Evolutionary conservation across 2,888 invertebrate species (phyloP), one percentile per base, ranked within the genome.

Genomic region (Amorpha juglandis): DNA sequence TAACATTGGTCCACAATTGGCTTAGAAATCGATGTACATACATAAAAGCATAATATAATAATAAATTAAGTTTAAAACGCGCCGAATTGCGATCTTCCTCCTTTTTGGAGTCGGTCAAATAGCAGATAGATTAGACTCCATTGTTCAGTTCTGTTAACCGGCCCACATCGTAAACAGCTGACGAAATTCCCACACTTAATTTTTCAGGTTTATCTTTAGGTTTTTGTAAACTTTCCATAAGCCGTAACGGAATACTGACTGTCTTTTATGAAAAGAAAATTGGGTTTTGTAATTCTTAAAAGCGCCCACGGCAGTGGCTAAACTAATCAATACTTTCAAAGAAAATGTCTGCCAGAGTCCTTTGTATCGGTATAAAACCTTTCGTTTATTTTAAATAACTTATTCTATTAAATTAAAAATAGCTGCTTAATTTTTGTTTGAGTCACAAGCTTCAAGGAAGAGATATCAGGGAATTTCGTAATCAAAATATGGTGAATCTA

Each of bases 91-190:
- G 27, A 27, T 3, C 27, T 4, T 27, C 27, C 27, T 27, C 27
- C 27, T 27, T 27, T 27, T 27, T 27, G 4, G 4, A 27, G 27
- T 27, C 33, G 52, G 47, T 53, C 38, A 66, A 47, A 63, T n/a
- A 55, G 38, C 63, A 19, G 38, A 64, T 53, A 53, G 38, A 62
- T 63, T 45, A 51, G 8, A 38, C 21, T 42, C 16, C 2, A n/a
- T 51, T 65, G 47, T 58, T 48, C 35, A 16, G 14, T 55, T 58
- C 48, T 48, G 35, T 27, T 45, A 47, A 48, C 42, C 53, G 45
- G n/a, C 16, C 42, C 33, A 19, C 35, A 48, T 14, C 3, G 47
- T n/a, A 35, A 35, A 35, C 64, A 64, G 47, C 64, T 64, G 64
- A 8, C n/a, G 3, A 6, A 33, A 19, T 48, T 64, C 64, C 47